Evolutionary conservation across 2,797 vertebrate genomes (phyloP).

Genomic region (Phrynocephalus forsythii): DNA sequence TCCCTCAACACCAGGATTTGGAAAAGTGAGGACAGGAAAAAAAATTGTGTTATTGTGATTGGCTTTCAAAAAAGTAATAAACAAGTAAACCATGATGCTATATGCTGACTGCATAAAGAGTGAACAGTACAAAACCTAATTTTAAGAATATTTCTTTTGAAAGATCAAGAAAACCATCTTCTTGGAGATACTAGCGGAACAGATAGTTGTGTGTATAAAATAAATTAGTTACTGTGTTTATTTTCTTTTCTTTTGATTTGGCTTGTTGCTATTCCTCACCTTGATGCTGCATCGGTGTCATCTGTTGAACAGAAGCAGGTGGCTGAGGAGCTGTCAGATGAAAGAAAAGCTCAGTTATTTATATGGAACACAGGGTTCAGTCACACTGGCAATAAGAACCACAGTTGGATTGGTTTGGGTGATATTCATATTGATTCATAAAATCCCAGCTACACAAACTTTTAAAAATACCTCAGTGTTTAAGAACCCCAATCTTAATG

Average conservation of each 20-base stretch:
- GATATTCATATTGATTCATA: too few species aligned
- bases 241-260: too few species aligned
- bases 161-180: background rate
- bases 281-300: background rate
- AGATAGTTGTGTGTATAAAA: background rate
- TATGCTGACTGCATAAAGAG: too few species aligned
- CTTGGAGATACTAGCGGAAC: constrained; percentile 44
- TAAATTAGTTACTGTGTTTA: background rate
- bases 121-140: background rate
- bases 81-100: background rate
- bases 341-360: background rate
- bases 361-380: background rate
- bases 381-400: too few species aligned
- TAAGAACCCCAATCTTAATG: too few species aligned
- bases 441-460: too few species aligned
- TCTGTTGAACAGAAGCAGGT: background rate
- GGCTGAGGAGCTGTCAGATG: background rate
- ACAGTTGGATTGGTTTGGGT: too few species aligned
- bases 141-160: background rate
- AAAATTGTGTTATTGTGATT: background rate
- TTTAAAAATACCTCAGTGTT: too few species aligned
- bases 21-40: too few species aligned
- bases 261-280: too few species aligned
- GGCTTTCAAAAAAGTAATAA: background rate
- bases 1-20: background rate